Evolutionary conservation across 2,888 invertebrate genomes (phyloP), one percentile per base, ranked within the genome.

Genomic region (Lordiphosa fenestrarum): DNA sequence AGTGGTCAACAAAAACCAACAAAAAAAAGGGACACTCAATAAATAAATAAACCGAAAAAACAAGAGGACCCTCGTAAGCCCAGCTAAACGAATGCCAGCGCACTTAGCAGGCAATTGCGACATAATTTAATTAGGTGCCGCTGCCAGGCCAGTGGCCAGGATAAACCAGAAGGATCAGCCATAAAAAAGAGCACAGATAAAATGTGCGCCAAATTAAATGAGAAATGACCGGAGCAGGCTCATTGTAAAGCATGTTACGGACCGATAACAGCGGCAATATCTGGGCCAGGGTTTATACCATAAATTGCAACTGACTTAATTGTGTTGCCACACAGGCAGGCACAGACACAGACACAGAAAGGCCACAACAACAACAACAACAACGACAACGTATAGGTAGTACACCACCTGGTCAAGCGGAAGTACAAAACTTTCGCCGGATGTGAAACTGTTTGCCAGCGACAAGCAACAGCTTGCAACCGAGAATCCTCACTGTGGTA

Each of bases 51-150:
- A 66, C 48, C 65, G 66, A 54, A 51, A 35, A 52, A 41, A 53
- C 49, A 12, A 12, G 9, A 35, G 12, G 39, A 47, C 52, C 53
- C 54, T 66, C 49, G 54, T 53, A 67, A 78, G 63, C 71, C 60
- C 19, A 36, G 65, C 59, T 65, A 50, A 64, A 55, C 70, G 66
- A 77, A 70, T 69, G 71, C 69, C 56, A 58, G 71, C 75, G 76
- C 71, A 82, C 84, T 80, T 84, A 84, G 78, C 80, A 80, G 84
- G 78, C 80, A 84, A 80, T 80, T 82, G 80, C 42, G 67, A 71
- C 66, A 84, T 80, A 80, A 80, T 80, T 80, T 80, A 80, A 80
- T 80, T 80, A 80, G 62, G 67, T 71, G 69, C 52, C 69, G 37
- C 59, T 53, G n/a, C 23, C 42, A 42, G 36, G 36, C 33, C 33